Evolutionary conservation across 2,888 invertebrate species (phyloP).

Genomic region (Eupithecia vulgata): DNA sequence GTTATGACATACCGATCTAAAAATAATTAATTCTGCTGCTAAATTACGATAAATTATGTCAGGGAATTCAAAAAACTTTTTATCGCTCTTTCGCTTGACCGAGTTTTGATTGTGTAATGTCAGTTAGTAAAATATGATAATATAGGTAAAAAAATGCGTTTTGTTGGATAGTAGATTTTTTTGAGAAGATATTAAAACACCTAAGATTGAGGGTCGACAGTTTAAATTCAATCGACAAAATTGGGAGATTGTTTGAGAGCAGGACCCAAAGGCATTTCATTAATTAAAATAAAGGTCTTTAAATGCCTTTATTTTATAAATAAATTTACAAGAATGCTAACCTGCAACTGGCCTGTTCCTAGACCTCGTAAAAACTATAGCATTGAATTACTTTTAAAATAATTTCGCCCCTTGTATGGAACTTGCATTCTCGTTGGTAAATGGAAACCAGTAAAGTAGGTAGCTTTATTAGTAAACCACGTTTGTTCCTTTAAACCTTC

Average conservation of each 20-base stretch:
- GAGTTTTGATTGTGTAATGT: not conserved
- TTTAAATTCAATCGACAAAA: not conserved
- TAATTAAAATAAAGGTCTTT: not conserved
- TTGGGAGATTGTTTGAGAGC: not conserved
- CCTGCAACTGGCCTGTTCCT: not conserved
- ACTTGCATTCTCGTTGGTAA: slow-evolving; percentile 2
- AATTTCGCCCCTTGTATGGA: slow-evolving; percentile 10
- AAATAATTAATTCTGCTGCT: not conserved
- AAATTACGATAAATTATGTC: not conserved
- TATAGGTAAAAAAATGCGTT: not conserved
- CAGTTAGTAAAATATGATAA: not conserved
- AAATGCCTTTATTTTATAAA: not conserved
- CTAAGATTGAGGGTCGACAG: not conserved
- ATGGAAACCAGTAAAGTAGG: slow-evolving; percentile 21
- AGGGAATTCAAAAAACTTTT: not conserved
- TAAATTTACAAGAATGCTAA: not conserved
- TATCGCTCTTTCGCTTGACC: not conserved
- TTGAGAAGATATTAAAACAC: not conserved
- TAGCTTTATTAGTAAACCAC: slow-evolving; percentile 25
- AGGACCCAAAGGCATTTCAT: not conserved
- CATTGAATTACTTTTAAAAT: slow-evolving; percentile 31
- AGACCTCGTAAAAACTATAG: slow-evolving; percentile 13
- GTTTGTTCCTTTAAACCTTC: slow-evolving; percentile 24
- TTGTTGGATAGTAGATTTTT: not conserved
- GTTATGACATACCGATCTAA: slow-evolving; percentile 1